Evolutionary conservation across 1,140 invertebrate species (phyloP).

Genomic region (Drosophila bifasciata): DNA sequence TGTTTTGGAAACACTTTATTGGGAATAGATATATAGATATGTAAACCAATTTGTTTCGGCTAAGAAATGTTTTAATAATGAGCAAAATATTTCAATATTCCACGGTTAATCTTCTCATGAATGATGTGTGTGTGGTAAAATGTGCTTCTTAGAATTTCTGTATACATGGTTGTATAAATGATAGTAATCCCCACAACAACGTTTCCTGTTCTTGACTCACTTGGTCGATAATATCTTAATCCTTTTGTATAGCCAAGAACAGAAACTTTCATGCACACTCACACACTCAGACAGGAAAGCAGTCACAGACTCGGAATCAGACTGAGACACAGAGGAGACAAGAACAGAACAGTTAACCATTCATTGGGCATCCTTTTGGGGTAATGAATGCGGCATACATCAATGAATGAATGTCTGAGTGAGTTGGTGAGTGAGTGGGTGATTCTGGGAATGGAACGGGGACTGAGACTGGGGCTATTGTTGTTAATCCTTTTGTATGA

Average conservation of each 20-base stretch:
- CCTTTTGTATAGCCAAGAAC: conserved; percentile 22
- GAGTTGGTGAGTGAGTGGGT: conserved; percentile 3
- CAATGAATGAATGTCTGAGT: conserved; percentile 30
- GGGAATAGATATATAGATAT: too few relatives aligned
- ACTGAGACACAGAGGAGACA: too few relatives aligned
- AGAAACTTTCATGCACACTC: neutral
- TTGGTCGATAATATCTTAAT: conserved; percentile 51
- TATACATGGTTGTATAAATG: neutral
- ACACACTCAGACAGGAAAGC: too few relatives aligned
- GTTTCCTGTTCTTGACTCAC: conserved; percentile 36
- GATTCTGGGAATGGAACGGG: neutral
- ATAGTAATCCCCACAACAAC: conserved; percentile 27
- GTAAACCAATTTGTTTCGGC: too few relatives aligned
- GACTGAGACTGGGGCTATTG: conserved; percentile 54
- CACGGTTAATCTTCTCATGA: neutral
- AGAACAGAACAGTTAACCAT: conserved; percentile 27
- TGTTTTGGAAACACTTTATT: too few relatives aligned
- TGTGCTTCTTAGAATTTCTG: conserved; percentile 15
- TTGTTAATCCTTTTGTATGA: conserved; percentile 79
- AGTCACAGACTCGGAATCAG: too few relatives aligned
- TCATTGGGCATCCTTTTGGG: conserved; percentile 37
- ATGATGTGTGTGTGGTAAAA: neutral
- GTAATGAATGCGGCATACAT: conserved; percentile 37
- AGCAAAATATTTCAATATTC: neutral
- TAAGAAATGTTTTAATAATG: too few relatives aligned